Percentiles rank a stretch among this genome's conserved stretches.
phyloP scores from a whole-genome alignment of 2,113 vertebrate genomes.

The Phasianus colchicus region DNA sequence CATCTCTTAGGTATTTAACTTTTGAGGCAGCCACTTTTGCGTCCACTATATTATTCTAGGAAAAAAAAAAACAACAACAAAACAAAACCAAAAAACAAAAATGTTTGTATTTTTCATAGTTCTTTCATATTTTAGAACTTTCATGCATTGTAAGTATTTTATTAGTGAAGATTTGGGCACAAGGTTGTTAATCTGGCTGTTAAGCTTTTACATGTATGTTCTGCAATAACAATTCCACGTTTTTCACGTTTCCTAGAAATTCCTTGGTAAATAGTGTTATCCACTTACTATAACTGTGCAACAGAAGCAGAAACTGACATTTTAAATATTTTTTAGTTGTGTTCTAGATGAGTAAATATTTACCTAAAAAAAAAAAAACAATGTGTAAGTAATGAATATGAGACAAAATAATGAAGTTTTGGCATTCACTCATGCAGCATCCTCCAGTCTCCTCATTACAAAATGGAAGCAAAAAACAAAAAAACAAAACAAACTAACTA shows the following conservation, averaged over 20 bases:
- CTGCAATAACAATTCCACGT: background rate
- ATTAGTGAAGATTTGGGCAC: background rate
- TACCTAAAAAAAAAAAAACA: background rate
- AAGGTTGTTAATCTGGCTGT: background rate
- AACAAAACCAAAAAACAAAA: background rate
- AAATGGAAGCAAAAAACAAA: background rate
- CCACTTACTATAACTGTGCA: background rate
- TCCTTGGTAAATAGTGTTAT: background rate
- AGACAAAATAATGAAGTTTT: background rate
- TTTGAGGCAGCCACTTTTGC: background rate
- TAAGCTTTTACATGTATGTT: background rate
- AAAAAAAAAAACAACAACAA: background rate
- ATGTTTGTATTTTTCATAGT: background rate
- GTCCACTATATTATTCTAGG: background rate
- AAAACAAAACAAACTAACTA: background rate
- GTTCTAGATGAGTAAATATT: background rate
- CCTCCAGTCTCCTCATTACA: background rate
- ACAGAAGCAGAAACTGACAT: background rate
- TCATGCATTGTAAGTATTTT: background rate
- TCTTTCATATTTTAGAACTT: background rate
- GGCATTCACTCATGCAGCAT: background rate
- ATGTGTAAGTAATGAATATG: background rate
- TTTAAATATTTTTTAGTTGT: background rate
- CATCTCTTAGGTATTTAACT: background rate
- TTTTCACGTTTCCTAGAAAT: background rate